Evolutionary conservation across 1,140 invertebrate species (phyloP).

Genomic region (Saxidomus purpurata): DNA sequence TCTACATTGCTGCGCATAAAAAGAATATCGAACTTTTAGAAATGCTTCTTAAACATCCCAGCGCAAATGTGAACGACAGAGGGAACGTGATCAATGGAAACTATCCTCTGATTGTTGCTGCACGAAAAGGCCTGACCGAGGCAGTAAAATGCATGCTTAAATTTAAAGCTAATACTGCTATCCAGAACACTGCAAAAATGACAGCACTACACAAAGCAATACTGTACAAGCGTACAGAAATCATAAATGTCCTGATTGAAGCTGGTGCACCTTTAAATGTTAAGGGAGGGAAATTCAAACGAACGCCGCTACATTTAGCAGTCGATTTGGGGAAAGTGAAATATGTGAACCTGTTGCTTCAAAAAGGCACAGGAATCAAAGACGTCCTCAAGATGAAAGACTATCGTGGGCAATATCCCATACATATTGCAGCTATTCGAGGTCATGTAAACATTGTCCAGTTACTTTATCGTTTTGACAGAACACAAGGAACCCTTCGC

Average conservation of each 20-base stretch:
- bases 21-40: background rate
- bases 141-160: background rate
- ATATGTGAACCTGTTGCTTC: background rate
- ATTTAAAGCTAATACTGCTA: background rate
- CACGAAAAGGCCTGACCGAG: background rate
- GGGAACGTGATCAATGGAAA: slow-evolving; percentile 25
- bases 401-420: slow-evolving; percentile 50
- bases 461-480: background rate
- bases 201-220: slow-evolving; percentile 27
- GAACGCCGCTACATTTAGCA: background rate
- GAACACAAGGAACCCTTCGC: background rate
- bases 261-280: background rate
- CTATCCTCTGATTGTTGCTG: slow-evolving; percentile 18
- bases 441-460: slow-evolving; percentile 28
- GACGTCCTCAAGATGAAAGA: slow-evolving; percentile 8
- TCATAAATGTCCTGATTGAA: background rate
- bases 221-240: background rate
- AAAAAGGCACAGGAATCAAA: background rate
- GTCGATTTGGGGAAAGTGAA: background rate
- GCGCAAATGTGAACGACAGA: slow-evolving; percentile 25
- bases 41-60: background rate
- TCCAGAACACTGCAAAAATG: background rate
- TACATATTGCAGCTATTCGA: slow-evolving; percentile 50
- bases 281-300: background rate
- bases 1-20: slow-evolving; percentile 45